Base-by-base conservation (phyloP, 2,113 vertebrate species). In the Hoplias malabaricus region DNA sequence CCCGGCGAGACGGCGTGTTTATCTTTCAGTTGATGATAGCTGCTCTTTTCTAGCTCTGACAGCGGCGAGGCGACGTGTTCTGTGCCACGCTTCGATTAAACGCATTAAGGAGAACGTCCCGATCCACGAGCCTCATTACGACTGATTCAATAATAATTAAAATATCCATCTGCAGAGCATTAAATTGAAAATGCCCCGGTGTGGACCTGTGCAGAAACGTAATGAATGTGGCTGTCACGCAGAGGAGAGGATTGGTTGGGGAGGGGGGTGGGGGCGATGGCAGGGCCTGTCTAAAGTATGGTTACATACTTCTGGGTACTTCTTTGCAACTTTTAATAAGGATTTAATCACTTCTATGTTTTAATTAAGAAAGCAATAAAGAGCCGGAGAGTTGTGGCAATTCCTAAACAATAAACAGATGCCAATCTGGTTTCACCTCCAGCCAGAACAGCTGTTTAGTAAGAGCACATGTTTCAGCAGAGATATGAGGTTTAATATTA, bases 131-230 rank as follows among this genome's bases (percentile, higher is more conserved):
- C 82, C 77, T 86, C 84, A 87, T 89, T 85, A 87, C 78, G 74
- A 75, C 79, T 86, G 81, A 89, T 75, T 86, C 80, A 70, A 83
- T 85, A 87, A 87, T 90, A 88, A 91, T 91, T 90, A 89, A 89
- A 90, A 90, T 83, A 87, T 89, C 85, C 82, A 89, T 89, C 82
- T 84, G 79, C 14, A n/a, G 70, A 79, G 86, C 81, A 81, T 75
- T 87, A 89, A 86, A 91, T 90, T 87, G 87, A 87, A 90, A 89
- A 89, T 5, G 29, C 82, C 77, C 78, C 82, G 82, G 84, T 84
- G 88, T 86, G 75, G 84, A 77, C 80, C 84, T 78, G 57, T 66
- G 80, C 69, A 66, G 76, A 61, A 76, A 50, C 61, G 57, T 69
- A 79, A 87, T 69, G 59, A 80, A 75, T 53, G 57, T 27, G n/a